These are phyloP conservation scores for Pandemis cinnamomeana DNA, from an alignment of 2,888 invertebrate genomes.

Conservation along the genomic window DNA sequence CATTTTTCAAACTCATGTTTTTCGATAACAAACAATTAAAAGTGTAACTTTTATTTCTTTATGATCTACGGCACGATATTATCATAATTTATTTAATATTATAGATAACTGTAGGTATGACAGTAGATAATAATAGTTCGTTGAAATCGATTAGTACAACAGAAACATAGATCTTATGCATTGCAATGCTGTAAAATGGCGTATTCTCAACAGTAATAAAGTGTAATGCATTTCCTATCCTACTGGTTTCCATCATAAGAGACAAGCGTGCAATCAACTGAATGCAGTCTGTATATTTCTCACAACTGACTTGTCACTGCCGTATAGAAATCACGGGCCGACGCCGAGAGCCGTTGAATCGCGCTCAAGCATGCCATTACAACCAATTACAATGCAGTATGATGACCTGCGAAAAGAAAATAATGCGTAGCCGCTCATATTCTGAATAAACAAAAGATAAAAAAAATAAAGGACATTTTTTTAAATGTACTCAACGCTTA, in stretches of 20 bases:
- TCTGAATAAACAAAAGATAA: not conserved
- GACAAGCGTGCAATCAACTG: conserved; percentile 34
- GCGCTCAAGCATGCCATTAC: conserved; percentile 27
- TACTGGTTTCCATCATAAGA: conserved; percentile 10
- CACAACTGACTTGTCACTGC: conserved; percentile 34
- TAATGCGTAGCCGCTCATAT: conserved; percentile 7
- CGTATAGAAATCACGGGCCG: conserved; percentile 20
- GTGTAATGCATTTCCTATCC: conserved; percentile 27
- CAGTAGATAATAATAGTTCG: not conserved
- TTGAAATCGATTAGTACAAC: not conserved
- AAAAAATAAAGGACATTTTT: conserved; percentile 12
- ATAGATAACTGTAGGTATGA: too few relatives aligned
- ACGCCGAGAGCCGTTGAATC: conserved; percentile 21
- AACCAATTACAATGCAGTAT: conserved; percentile 22
- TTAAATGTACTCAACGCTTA: not conserved
- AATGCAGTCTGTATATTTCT: conserved; percentile 26
- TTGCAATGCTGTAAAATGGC: not conserved
- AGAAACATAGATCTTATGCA: not conserved
- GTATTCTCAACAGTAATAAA: conserved; percentile 36
- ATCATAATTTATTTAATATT: too few relatives aligned
- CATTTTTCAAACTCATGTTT: too few relatives aligned
- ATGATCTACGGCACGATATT: too few relatives aligned
- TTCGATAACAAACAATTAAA: too few relatives aligned
- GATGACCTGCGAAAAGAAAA: conserved; percentile 16
- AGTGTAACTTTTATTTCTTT: too few relatives aligned